Conservation (phyloP, 1,140 invertebrate genomes). For the Ostrea denselamellosa region DNA sequence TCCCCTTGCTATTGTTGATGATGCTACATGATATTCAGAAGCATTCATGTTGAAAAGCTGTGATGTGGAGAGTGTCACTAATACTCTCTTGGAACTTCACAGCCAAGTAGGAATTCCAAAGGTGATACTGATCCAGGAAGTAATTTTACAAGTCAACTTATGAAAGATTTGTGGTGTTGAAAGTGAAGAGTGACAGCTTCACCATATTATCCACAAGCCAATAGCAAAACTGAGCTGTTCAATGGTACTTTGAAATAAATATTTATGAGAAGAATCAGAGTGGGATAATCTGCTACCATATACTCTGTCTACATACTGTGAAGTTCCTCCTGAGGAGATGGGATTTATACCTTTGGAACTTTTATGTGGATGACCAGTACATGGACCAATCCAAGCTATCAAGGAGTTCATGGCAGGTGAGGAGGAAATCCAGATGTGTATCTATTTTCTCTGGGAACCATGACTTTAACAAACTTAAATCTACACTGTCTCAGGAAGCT, state of each 20-base stretch:
- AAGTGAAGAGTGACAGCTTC: too few species aligned
- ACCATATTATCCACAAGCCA: conserved; percentile 40
- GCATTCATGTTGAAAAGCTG: conserved; percentile 61
- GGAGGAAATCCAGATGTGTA: background rate
- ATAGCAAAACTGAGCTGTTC: conserved; percentile 62
- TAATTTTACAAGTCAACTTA: conserved; percentile 57
- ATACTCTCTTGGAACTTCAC: conserved; percentile 48
- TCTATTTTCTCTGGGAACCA: too few species aligned
- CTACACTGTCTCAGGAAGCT: too few species aligned
- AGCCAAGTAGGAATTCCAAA: conserved; percentile 74
- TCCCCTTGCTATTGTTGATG: conserved; percentile 64
- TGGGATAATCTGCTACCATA: conserved; percentile 56
- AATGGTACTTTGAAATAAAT: conserved; percentile 57
- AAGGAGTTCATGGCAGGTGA: background rate
- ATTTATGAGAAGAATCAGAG: conserved; percentile 48
- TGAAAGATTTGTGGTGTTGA: too few species aligned
- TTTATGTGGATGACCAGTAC: conserved; percentile 21
- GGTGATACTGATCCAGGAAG: conserved; percentile 73
- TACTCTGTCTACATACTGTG: conserved; percentile 53
- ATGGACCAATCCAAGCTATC: conserved; percentile 20
- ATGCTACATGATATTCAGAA: conserved; percentile 65
- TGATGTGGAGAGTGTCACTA: conserved; percentile 44
- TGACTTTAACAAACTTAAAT: too few species aligned
- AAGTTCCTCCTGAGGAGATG: conserved; percentile 41
- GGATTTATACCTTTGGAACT: conserved; percentile 48